Percentiles rank a stretch among this genome's conserved stretches.
Conservation (phyloP, 2,797 vertebrate genomes). For the Oryzias sinensis region DNA sequence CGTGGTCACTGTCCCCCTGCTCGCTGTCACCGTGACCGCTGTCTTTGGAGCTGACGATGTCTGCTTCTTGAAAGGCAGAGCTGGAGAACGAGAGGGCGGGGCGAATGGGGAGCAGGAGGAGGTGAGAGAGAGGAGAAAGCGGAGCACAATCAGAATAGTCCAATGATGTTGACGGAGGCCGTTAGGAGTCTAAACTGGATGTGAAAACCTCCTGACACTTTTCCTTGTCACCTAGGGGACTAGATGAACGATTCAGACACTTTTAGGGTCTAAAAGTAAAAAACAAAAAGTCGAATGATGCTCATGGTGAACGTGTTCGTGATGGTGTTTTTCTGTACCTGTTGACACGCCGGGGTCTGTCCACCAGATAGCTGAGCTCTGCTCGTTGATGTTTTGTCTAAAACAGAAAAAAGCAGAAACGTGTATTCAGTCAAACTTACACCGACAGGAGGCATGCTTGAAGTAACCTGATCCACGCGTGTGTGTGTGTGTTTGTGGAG, state of each 20-base stretch:
- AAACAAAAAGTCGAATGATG: constrained; percentile 43
- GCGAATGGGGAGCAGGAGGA: constrained; percentile 10
- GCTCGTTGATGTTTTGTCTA: constrained; percentile 97
- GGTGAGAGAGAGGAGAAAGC: constrained; percentile 32
- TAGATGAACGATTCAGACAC: constrained; percentile 66
- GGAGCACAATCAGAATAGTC: constrained; percentile 69
- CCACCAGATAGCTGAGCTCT: constrained; percentile 97
- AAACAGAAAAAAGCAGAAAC: constrained; percentile 48
- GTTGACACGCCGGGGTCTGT: constrained; percentile 98
- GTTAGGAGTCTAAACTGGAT: constrained; percentile 82
- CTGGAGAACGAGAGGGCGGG: constrained; percentile 56
- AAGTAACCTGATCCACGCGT: too few relatives aligned
- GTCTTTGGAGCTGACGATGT: constrained; percentile 99
- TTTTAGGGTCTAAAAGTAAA: constrained; percentile 52
- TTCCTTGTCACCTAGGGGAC: constrained; percentile 25
- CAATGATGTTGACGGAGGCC: constrained; percentile 75
- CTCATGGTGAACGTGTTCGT: constrained; percentile 16
- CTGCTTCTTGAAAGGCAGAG: constrained; percentile 98
- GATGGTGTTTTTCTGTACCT: constrained; percentile 78
- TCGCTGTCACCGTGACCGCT: constrained; percentile 98
- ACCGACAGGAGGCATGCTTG: background rate
- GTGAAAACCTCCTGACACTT: constrained; percentile 73
- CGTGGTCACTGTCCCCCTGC: constrained; percentile 98
- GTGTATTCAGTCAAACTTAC: constrained; percentile 41
- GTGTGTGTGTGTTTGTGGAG: too few relatives aligned